Percentiles rank a stretch among this genome's conserved stretches.
Conservation (phyloP, 2,888 invertebrate species). For the Agrotis clavis region DNA sequence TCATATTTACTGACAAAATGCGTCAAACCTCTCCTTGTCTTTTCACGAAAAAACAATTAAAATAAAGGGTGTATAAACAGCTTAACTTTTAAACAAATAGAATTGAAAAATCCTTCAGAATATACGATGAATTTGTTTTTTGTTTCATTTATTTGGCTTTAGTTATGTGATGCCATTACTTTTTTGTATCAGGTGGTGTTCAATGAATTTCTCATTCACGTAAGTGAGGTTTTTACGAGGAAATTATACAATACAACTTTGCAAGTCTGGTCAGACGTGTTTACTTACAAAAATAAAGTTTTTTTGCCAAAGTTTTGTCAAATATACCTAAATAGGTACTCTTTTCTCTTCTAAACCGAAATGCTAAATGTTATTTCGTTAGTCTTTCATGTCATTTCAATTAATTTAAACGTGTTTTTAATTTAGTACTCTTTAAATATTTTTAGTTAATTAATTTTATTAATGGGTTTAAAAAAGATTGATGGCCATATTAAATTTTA, state of each 20-base stretch:
- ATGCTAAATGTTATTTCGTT: not conserved
- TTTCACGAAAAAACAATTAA: not conserved
- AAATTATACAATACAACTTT: conserved; percentile 19
- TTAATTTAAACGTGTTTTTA: too few species aligned
- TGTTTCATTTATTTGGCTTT: not conserved
- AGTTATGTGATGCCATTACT: not conserved
- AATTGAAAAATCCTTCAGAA: not conserved
- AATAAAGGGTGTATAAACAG: not conserved
- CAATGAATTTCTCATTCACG: conserved; percentile 15
- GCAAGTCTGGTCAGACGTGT: conserved; percentile 4
- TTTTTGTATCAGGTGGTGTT: conserved; percentile 5
- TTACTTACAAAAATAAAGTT: not conserved
- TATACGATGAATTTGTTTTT: not conserved
- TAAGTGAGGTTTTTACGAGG: conserved; percentile 7
- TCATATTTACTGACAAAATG: conserved; percentile 22
- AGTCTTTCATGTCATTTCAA: too few species aligned
- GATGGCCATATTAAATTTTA: too few species aligned
- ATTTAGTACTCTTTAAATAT: too few species aligned
- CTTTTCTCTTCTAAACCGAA: not conserved
- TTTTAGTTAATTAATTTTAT: too few species aligned
- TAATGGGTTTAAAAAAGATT: too few species aligned
- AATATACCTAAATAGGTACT: not conserved
- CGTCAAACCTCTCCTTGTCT: conserved; percentile 15
- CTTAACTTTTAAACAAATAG: not conserved
- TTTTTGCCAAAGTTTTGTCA: not conserved